Percentiles rank a stretch among this genome's conserved stretches.
These are phyloP conservation scores for Tachina grossa DNA, from an alignment of 2,888 invertebrate species.

Conservation along the genomic window DNA sequence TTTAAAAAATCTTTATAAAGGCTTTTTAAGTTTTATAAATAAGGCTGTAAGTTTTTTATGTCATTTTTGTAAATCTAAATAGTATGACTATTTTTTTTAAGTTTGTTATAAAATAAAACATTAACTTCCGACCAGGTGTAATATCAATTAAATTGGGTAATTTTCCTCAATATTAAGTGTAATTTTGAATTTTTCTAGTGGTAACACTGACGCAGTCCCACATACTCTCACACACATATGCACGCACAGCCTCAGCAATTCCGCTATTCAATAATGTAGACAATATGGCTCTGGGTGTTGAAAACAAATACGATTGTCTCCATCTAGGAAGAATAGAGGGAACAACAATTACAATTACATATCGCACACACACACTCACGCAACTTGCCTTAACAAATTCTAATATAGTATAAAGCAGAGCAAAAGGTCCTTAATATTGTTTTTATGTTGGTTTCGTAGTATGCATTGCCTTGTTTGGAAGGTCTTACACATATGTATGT, in stretches of 20 bases:
- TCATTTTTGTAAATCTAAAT: too few species aligned
- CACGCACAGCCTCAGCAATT: neutral
- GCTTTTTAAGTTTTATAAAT: too few species aligned
- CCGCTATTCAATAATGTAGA: conserved; percentile 53
- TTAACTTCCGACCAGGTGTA: too few species aligned
- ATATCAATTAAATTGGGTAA: too few species aligned
- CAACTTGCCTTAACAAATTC: neutral
- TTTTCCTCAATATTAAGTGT: too few species aligned
- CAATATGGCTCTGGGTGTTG: conserved; percentile 67
- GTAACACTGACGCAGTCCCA: neutral
- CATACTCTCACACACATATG: neutral
- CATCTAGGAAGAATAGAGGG: neutral
- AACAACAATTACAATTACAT: conserved; percentile 17
- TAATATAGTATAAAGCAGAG: neutral
- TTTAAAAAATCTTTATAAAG: too few species aligned
- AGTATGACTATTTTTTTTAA: too few species aligned
- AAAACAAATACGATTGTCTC: conserved; percentile 58
- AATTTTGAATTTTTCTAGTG: too few species aligned
- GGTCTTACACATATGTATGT: neutral
- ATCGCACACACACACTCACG: neutral
- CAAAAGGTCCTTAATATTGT: conserved; percentile 33
- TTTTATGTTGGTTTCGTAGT: conserved; percentile 37
- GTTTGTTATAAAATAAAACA: too few species aligned
- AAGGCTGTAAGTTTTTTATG: too few species aligned
- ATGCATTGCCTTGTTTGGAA: conserved; percentile 9